A percentile compares a stretch with the other conserved stretches of the same genome.
Conservation (phyloP, 2,113 vertebrate species). For the Cyrtonyx montezumae region DNA sequence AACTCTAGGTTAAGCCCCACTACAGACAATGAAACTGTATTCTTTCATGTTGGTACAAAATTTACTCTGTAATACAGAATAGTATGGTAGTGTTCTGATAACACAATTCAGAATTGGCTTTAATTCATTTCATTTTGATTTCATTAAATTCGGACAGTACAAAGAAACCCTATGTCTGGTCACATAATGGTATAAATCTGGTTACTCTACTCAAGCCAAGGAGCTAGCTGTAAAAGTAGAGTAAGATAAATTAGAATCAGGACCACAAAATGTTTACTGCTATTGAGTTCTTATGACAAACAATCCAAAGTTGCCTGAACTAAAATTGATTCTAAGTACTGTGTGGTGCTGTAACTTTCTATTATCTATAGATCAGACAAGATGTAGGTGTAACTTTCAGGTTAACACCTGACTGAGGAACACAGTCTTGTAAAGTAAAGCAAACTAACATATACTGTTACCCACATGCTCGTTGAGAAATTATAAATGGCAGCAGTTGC, state of each 20-base stretch:
- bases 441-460: constrained; percentile 20
- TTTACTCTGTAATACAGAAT: not conserved
- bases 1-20: not conserved
- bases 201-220: not conserved
- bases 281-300: not conserved
- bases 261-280: not conserved
- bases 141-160: not conserved
- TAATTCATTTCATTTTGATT: not conserved
- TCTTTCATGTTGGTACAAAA: not conserved
- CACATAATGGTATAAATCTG: not conserved
- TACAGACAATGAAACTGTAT: not conserved
- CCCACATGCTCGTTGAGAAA: constrained; percentile 41
- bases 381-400: not conserved
- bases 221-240: not conserved
- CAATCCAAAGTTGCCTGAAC: not conserved
- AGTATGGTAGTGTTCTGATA: not conserved
- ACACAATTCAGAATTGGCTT: not conserved
- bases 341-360: not conserved
- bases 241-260: not conserved
- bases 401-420: not conserved
- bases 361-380: not conserved
- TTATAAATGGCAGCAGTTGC: constrained; percentile 40
- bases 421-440: constrained; percentile 16
- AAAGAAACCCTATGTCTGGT: not conserved
- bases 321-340: not conserved